Percentiles rank a stretch among this genome's conserved stretches.
These are phyloP conservation scores for Stenotaenia linearis DNA, from an alignment of 2,888 invertebrate species.

Conservation along the genomic window DNA sequence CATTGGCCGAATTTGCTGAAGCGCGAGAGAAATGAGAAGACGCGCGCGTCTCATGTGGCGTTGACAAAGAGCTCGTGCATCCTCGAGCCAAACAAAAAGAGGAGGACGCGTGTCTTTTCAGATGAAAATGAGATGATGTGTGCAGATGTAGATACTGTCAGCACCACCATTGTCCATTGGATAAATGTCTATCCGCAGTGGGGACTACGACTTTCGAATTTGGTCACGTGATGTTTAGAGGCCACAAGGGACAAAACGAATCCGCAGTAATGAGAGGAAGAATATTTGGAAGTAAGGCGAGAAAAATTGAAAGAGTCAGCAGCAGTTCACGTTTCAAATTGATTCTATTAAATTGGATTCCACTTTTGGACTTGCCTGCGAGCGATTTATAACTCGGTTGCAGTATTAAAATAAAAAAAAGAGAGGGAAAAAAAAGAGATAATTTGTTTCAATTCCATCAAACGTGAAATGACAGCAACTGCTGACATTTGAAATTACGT, in stretches of 20 bases:
- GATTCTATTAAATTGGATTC: conserved; percentile 21
- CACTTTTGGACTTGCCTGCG: conserved; percentile 3
- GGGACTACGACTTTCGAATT: not conserved
- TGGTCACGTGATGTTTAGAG: conserved; percentile 17
- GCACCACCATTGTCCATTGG: conserved; percentile 5
- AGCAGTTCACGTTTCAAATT: conserved; percentile 12
- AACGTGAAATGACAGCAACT: not conserved
- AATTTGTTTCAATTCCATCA: not conserved
- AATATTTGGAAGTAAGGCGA: not conserved
- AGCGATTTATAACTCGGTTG: not conserved
- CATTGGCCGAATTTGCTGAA: conserved; percentile 19
- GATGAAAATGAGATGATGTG: conserved; percentile 26
- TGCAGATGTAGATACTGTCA: conserved; percentile 19
- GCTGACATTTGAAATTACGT: not conserved
- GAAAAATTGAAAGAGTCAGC: conserved; percentile 26
- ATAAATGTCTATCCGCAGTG: conserved; percentile 19
- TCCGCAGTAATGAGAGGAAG: conserved; percentile 6
- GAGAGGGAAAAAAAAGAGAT: not conserved
- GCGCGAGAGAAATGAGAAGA: conserved; percentile 9
- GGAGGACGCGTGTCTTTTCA: conserved; percentile 14
- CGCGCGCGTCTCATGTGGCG: conserved; percentile 17
- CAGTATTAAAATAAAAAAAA: not conserved
- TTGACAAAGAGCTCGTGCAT: conserved; percentile 12
- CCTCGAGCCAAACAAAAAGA: conserved; percentile 24
- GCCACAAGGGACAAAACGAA: conserved; percentile 6